Evolutionary conservation across 1,140 invertebrate species (phyloP).

Genomic region (Anoplolepis gracilipes): DNA sequence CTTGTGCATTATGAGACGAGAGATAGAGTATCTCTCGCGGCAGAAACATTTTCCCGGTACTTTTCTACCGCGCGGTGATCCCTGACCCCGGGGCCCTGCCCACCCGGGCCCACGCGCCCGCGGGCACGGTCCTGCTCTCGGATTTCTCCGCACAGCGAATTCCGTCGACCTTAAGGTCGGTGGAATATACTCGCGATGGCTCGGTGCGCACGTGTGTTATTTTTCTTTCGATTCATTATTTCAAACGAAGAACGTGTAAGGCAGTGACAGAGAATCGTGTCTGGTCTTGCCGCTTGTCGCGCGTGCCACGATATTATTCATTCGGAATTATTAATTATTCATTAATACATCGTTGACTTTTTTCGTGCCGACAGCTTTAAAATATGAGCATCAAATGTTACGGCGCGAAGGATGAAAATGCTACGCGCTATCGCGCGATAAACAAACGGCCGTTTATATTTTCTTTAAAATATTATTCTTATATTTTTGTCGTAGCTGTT

Average conservation of each 20-base stretch:
- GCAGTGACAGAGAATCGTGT: background rate
- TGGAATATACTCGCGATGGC: slow-evolving; percentile 17
- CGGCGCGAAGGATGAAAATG: slow-evolving; percentile 29
- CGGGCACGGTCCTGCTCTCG: slow-evolving; percentile 56
- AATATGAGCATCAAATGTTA: slow-evolving; percentile 18
- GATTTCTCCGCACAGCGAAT: slow-evolving; percentile 45
- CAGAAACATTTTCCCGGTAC: slow-evolving; percentile 78
- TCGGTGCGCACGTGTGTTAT: background rate
- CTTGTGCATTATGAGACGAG: slow-evolving; percentile 80
- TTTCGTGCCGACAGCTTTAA: background rate
- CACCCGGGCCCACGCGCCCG: slow-evolving; percentile 78
- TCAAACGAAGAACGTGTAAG: slow-evolving; percentile 32
- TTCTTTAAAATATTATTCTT: background rate
- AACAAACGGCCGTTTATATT: background rate
- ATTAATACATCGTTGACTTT: slow-evolving; percentile 14
- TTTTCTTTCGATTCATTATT: slow-evolving; percentile 36
- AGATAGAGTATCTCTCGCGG: slow-evolving; percentile 80
- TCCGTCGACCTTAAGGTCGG: slow-evolving; percentile 49
- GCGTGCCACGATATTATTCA: slow-evolving; percentile 12
- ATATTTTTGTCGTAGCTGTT: background rate
- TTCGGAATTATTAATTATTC: slow-evolving; percentile 57
- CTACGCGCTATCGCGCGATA: background rate
- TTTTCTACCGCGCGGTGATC: slow-evolving; percentile 76
- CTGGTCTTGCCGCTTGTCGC: slow-evolving; percentile 11
- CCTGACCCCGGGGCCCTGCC: slow-evolving; percentile 77